These are phyloP conservation scores for Cynodonichthys magdalenae DNA, from an alignment of 2,797 vertebrate species.

Conservation along the genomic window DNA sequence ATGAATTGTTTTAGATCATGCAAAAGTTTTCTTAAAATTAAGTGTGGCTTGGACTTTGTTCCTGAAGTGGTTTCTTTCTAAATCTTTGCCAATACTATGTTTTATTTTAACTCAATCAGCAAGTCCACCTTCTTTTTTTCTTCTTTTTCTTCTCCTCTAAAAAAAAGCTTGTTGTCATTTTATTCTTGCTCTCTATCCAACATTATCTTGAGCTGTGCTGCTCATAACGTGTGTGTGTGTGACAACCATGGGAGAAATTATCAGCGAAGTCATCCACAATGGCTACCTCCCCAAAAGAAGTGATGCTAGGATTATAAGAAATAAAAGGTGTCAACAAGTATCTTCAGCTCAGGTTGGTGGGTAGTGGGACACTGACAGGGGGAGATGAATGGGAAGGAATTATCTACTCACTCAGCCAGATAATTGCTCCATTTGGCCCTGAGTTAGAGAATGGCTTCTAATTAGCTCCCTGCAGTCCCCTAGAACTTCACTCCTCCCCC, in stretches of 20 bases:
- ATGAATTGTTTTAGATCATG: slow-evolving; percentile 42
- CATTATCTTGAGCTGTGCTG: slow-evolving; percentile 60
- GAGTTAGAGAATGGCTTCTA: slow-evolving; percentile 86
- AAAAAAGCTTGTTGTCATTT: slow-evolving; percentile 57
- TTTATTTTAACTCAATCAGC: slow-evolving; percentile 66
- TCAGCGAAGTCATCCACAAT: slow-evolving; percentile 72
- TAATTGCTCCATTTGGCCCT: slow-evolving; percentile 88
- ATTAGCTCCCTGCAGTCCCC: slow-evolving; percentile 81
- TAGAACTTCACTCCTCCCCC: slow-evolving; percentile 65
- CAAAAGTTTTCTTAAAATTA: slow-evolving; percentile 12
- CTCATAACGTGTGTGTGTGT: slow-evolving; percentile 80
- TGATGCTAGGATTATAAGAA: slow-evolving; percentile 12
- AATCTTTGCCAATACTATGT: slow-evolving; percentile 44
- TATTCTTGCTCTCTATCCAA: slow-evolving; percentile 55
- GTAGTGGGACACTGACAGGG: slow-evolving; percentile 77
- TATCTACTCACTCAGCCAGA: slow-evolving; percentile 88
- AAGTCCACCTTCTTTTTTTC: slow-evolving; percentile 25
- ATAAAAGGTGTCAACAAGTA: slow-evolving; percentile 57
- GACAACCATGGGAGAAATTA: slow-evolving; percentile 68
- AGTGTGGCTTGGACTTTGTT: slow-evolving; percentile 20
- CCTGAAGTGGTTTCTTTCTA: slow-evolving; percentile 37
- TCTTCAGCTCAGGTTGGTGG: slow-evolving; percentile 87
- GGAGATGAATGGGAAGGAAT: slow-evolving; percentile 87
- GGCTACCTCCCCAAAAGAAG: slow-evolving; percentile 51
- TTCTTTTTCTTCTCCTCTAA: slow-evolving; percentile 29